A percentile compares a stretch with the other conserved stretches of the same genome.
Conservation (phyloP, 2,888 invertebrate species). For the Listrodromus nycthemerus region DNA sequence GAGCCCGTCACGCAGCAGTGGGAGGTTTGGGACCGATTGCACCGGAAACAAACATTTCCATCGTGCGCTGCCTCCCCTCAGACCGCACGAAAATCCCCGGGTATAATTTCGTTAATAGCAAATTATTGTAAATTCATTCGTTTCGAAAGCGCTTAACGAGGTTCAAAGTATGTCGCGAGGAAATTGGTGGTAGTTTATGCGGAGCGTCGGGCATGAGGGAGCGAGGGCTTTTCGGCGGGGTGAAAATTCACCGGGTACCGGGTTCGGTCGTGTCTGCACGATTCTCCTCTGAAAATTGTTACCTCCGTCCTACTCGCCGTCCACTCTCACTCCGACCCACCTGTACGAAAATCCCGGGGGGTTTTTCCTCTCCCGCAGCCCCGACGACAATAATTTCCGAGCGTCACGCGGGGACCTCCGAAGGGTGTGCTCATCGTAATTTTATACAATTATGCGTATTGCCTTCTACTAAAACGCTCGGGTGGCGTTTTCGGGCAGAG, state of each 20-base stretch:
- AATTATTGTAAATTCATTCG: conserved; percentile 72
- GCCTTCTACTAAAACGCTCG: conserved; percentile 70
- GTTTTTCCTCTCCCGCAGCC: neutral
- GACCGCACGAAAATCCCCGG: conserved; percentile 29
- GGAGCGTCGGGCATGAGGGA: neutral
- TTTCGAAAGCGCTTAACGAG: conserved; percentile 62
- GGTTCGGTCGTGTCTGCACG: conserved; percentile 33
- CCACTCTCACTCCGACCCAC: conserved; percentile 47
- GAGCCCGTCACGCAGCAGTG: neutral
- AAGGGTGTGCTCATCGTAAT: conserved; percentile 74
- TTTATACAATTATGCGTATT: conserved; percentile 82
- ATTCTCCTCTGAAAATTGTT: conserved; percentile 29
- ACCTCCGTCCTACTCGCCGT: conserved; percentile 36
- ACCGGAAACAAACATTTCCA: neutral
- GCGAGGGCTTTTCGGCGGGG: conserved; percentile 12
- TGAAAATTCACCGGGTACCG: conserved; percentile 51
- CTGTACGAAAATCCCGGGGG: conserved; percentile 60
- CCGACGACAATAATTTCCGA: conserved; percentile 67
- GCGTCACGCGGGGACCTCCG: conserved; percentile 26
- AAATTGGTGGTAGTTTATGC: conserved; percentile 32
- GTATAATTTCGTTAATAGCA: conserved; percentile 71
- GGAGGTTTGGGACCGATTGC: neutral
- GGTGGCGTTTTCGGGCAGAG: conserved; percentile 43
- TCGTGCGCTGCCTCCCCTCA: neutral
- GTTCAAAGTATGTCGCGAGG: conserved; percentile 49